A percentile compares a stretch with the other conserved stretches of the same genome.
Conservation (phyloP, 1,140 invertebrate genomes). For the Macrobrachium rosenbergii region DNA sequence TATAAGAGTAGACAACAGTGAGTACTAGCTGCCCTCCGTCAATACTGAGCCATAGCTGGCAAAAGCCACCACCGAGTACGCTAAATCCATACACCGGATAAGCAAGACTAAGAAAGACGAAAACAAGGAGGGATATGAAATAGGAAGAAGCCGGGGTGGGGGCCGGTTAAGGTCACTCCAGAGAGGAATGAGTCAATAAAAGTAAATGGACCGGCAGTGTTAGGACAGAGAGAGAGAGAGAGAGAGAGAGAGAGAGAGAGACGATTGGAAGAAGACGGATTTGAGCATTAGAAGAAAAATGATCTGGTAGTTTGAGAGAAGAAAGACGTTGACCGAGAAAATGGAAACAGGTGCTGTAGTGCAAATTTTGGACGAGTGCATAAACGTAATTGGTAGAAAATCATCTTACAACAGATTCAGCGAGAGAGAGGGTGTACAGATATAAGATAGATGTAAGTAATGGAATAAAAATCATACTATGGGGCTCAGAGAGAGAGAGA, state of each 20-base stretch:
- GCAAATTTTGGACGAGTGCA: too few relatives aligned
- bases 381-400: too few relatives aligned
- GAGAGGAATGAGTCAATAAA: constrained; percentile 15
- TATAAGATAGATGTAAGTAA: too few relatives aligned
- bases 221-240: constrained; percentile 23
- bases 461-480: too few relatives aligned
- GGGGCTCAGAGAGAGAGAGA: neutral
- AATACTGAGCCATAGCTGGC: constrained; percentile 26
- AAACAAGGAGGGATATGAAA: neutral
- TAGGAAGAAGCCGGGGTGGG: neutral
- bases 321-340: too few relatives aligned
- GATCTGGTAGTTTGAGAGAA: too few relatives aligned
- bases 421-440: neutral
- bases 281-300: too few relatives aligned
- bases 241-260: neutral
- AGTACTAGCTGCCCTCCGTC: neutral
- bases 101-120: constrained; percentile 24
- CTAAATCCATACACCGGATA: constrained; percentile 32
- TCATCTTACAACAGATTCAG: too few relatives aligned
- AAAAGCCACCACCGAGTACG: neutral
- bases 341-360: too few relatives aligned
- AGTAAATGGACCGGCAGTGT: constrained; percentile 1
- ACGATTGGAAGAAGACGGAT: neutral
- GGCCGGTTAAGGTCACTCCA: neutral
- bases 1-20: too few relatives aligned